Evolutionary conservation across 2,888 invertebrate species (phyloP).

Genomic region (Drosophila lutescens): DNA sequence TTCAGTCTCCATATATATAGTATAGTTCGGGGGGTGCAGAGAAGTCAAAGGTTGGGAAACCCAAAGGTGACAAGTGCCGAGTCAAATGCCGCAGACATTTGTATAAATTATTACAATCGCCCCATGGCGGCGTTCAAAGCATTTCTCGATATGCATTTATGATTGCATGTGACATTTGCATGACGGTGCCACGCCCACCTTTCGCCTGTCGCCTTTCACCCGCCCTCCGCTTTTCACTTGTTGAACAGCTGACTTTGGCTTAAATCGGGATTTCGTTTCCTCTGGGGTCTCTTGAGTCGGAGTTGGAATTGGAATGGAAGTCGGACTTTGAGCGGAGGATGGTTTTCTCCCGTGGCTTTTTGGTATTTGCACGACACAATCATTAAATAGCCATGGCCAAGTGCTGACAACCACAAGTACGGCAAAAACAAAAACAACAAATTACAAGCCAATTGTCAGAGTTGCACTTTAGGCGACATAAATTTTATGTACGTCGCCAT

Average conservation of each 20-base stretch:
- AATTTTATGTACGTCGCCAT: constrained; percentile 71
- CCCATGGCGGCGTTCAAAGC: constrained; percentile 30
- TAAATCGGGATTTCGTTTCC: constrained; percentile 9
- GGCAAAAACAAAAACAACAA: constrained; percentile 62
- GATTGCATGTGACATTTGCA: constrained; percentile 76
- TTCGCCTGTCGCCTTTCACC: constrained; percentile 17
- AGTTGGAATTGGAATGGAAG: constrained; percentile 1
- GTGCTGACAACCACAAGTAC: constrained; percentile 63
- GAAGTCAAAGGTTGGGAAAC: constrained; percentile 24
- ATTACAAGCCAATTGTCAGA: constrained; percentile 80
- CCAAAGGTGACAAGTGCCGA: constrained; percentile 69
- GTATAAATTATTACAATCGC: constrained; percentile 73
- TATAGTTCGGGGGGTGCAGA: constrained; percentile 2
- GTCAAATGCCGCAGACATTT: constrained; percentile 77
- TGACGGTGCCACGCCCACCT: constrained; percentile 33
- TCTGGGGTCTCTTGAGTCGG: constrained; percentile 1
- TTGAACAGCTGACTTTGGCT: constrained; percentile 22
- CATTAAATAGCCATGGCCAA: constrained; percentile 78
- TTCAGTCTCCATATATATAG: constrained; percentile 2
- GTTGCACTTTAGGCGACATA: constrained; percentile 79
- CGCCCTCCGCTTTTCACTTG: constrained; percentile 16
- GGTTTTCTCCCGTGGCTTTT: constrained; percentile 23
- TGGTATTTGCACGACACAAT: constrained; percentile 78
- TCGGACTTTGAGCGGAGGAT: constrained; percentile 8
- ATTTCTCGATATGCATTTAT: constrained; percentile 70